Evolutionary conservation across 1,140 invertebrate genomes (phyloP), one percentile per base, ranked within the genome.

Genomic region (Drosophila jambulina): DNA sequence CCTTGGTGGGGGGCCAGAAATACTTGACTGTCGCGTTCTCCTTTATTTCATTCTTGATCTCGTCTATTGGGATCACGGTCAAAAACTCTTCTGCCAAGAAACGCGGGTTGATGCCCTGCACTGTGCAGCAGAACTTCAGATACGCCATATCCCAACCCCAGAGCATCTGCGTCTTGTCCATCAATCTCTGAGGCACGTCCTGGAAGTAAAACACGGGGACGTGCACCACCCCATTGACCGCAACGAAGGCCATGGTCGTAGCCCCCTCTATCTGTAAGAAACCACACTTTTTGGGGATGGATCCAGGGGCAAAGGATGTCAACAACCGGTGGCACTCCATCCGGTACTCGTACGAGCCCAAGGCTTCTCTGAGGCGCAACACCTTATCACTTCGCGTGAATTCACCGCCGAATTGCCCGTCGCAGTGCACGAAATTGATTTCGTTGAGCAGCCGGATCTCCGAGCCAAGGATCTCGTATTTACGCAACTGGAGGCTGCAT

Each of bases 201-300:
- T 13, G 12, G 4, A 34, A 4, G 32, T 34, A 34, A 34, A 34
- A 34, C 32, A 13, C 4, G 12, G 32, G 32, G 32, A 34, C 32
- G 32, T 34, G 32, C 1, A 12, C 12, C 10, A 34, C 10, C 7
- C 29, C 29, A 3, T 29, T 9, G n/a, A 6, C 15, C 19, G 17
- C 3, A 4, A 21, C 12, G 3, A 21, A 21, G 1, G 29, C 2
- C 3, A 53, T 2, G 0, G 15, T 1, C 7, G 27, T 8, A 2
- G 1, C 0, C 3, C 4, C 49, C 1, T 15, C 15, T 0, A 34
- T 1, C 12, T 2, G 3, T 0, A 53, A 1, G 1, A 34, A 34
- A 3, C 19, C 19, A 34, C 12, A 53, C 13, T 21, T 53, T 2
- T 2, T 53, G 2, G 13, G 17, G 2, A 12, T 2, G 17, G 27